Evolutionary conservation across 2,797 vertebrate genomes (phyloP).

Genomic region (Halcyon smyrnensis): DNA sequence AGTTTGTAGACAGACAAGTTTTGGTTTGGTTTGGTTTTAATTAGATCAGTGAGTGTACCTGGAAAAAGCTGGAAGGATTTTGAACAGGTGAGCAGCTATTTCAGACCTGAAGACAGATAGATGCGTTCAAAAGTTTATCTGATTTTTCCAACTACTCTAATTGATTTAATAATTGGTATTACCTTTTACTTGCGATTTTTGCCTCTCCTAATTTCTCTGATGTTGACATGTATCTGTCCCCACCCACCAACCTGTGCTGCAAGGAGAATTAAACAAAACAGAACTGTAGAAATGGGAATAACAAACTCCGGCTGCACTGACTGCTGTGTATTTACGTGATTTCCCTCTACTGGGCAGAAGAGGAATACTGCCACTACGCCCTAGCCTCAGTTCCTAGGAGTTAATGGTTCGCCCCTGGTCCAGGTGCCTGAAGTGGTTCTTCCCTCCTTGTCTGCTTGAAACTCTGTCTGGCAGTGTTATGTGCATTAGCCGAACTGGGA

Average conservation of each 20-base stretch:
- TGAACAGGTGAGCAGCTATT: not conserved
- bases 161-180: not conserved
- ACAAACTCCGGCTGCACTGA: not conserved
- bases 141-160: conserved; percentile 10
- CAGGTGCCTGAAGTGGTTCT: not conserved
- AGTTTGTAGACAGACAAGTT: conserved; percentile 9
- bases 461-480: not conserved
- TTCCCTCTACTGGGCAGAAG: conserved; percentile 55
- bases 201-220: conserved; percentile 4
- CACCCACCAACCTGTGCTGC: not conserved
- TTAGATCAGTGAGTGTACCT: not conserved
- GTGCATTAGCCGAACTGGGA: not conserved
- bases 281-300: not conserved
- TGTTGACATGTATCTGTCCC: not conserved
- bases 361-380: not conserved
- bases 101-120: conserved; percentile 4
- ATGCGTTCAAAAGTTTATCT: not conserved
- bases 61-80: conserved; percentile 1
- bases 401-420: not conserved
- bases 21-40: conserved; percentile 1
- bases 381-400: not conserved
- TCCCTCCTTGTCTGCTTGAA: not conserved
- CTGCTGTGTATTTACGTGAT: conserved; percentile 4
- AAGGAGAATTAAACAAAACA: not conserved
- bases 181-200: conserved; percentile 26